Evolutionary conservation across 2,797 vertebrate species (phyloP).

Genomic region (Valencia hispanica): DNA sequence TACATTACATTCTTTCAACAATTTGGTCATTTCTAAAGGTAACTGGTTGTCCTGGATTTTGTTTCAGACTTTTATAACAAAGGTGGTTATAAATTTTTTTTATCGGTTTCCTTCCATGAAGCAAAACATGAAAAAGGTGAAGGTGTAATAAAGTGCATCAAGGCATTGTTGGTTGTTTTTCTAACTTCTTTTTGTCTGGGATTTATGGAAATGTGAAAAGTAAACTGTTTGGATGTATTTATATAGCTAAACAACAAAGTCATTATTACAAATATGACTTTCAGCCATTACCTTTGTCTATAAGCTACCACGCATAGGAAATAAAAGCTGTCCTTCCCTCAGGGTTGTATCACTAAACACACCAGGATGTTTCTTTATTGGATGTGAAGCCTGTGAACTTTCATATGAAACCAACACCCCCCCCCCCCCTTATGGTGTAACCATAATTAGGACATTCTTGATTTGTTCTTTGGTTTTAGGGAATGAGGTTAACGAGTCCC

Average conservation of each 20-base stretch:
- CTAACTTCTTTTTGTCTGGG: background rate
- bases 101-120: background rate
- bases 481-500: background rate
- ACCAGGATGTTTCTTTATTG: slow-evolving; percentile 11
- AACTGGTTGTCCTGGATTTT: background rate
- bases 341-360: slow-evolving; percentile 8
- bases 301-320: background rate
- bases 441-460: slow-evolving; percentile 6
- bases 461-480: background rate
- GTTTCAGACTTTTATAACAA: background rate
- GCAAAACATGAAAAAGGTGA: background rate
- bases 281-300: background rate
- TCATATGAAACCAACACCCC: background rate
- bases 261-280: background rate
- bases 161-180: background rate
- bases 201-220: background rate
- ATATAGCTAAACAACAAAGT: background rate
- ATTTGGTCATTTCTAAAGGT: background rate
- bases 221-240: background rate
- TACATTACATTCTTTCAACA: background rate
- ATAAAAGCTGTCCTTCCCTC: background rate
- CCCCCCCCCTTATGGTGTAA: background rate
- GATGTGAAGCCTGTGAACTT: background rate
- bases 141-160: background rate
- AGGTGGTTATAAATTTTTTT: background rate